phyloP scores from a whole-genome alignment of 1,140 invertebrate genomes.

The Megalonaias nervosa region DNA sequence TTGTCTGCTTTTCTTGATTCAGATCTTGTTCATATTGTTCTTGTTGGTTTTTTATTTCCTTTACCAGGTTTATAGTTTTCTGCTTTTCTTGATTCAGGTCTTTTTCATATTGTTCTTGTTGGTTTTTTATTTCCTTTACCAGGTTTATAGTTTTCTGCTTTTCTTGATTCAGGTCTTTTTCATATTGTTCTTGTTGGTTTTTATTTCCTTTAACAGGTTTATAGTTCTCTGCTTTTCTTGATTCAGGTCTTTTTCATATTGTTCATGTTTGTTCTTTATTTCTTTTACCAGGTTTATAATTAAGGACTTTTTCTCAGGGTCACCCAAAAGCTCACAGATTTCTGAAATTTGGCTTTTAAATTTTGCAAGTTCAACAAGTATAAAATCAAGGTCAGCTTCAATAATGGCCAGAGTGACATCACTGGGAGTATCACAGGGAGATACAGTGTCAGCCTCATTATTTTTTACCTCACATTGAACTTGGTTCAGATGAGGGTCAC shows the following conservation, averaged over 20 bases:
- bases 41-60: slow-evolving; percentile 15
- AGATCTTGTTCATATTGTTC: slow-evolving; percentile 38
- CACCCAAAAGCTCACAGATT: slow-evolving; percentile 44
- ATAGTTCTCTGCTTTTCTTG: slow-evolving; percentile 42
- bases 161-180: slow-evolving; percentile 36
- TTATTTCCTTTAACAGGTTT: slow-evolving; percentile 41
- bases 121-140: slow-evolving; percentile 26
- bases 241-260: slow-evolving; percentile 34
- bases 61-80: slow-evolving; percentile 45
- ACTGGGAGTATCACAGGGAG: too few species aligned
- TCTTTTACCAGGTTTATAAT: slow-evolving; percentile 43
- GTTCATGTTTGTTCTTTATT: slow-evolving; percentile 25
- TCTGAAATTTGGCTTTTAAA: slow-evolving; percentile 39
- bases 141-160: slow-evolving; percentile 46
- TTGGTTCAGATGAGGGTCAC: too few species aligned
- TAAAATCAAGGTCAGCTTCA: slow-evolving; percentile 10
- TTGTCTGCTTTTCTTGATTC: slow-evolving; percentile 37
- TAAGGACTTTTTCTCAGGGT: slow-evolving; percentile 40
- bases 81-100: slow-evolving; percentile 37
- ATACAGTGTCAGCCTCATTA: too few species aligned
- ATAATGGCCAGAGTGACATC: slow-evolving; percentile 24
- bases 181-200: slow-evolving; percentile 22
- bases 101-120: slow-evolving; percentile 32
- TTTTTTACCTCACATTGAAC: too few species aligned
- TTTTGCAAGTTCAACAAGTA: slow-evolving; percentile 12